phyloP scores from a whole-genome alignment of 2,113 vertebrate species.

The Emydura subglobosa region DNA sequence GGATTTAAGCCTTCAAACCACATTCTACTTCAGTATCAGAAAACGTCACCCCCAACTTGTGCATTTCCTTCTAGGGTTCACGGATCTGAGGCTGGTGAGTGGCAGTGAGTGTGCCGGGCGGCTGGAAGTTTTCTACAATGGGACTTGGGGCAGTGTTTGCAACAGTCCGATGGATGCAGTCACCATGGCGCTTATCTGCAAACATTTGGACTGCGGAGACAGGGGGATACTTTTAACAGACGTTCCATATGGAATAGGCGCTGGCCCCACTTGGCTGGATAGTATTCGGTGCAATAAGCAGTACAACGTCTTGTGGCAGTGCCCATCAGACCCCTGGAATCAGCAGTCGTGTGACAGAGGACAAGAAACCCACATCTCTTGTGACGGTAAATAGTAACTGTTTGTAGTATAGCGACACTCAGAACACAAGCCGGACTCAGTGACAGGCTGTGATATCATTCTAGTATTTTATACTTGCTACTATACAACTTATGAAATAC shows the following conservation, averaged over 20 bases:
- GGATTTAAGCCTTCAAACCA: neutral
- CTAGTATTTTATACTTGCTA: neutral
- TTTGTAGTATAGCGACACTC: neutral
- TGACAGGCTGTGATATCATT: neutral
- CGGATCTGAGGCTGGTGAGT: constrained; percentile 49
- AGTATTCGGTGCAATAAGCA: constrained; percentile 44
- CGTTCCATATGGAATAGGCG: neutral
- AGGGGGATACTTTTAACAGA: neutral
- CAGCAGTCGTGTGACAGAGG: neutral
- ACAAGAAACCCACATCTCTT: neutral
- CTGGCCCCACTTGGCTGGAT: constrained; percentile 53
- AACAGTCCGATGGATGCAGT: constrained; percentile 10
- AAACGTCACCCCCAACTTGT: neutral
- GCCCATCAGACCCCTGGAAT: constrained; percentile 48
- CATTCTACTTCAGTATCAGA: neutral
- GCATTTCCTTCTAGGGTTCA: constrained; percentile 48
- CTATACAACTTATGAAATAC: neutral
- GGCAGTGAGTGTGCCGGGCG: constrained; percentile 42
- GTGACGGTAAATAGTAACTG: neutral
- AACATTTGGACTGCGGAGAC: constrained; percentile 65
- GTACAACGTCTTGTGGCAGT: constrained; percentile 58
- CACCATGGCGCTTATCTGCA: constrained; percentile 51
- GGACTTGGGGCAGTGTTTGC: constrained; percentile 26
- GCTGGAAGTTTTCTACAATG: constrained; percentile 61
- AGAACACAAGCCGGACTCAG: neutral